Base-by-base conservation (phyloP, 2,113 vertebrate species). In the Peromyscus leucopus region DNA sequence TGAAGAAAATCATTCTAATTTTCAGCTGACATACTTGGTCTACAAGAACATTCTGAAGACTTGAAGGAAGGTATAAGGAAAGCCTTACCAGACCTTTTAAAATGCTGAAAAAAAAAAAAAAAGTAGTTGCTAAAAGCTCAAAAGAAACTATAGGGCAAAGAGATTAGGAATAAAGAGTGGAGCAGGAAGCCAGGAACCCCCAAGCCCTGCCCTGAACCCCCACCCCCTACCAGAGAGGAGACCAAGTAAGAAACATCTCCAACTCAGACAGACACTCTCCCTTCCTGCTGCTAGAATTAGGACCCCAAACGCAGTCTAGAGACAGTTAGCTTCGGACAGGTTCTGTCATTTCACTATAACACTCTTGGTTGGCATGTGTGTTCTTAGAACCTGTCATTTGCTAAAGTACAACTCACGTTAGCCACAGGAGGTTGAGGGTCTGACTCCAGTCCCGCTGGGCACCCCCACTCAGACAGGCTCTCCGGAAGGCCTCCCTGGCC, bases 401-500 rank as follows among this genome's bases (percentile, higher is more conserved):
- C 61, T 48, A 42, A 91, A 92, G 72, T 8, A 63, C 42, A 80
- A 98, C 99, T 99, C 98, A 99, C 99, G 99, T 99, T 96, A 99
- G 97, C 99, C 99, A 99, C 46, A 99, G 93, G 0, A 99, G 99
- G 98, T 99, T 99, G 96, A 99, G 98, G 36, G 99, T 98, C 98
- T 99, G 99, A 96, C 98, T 99, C 99, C 99, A 99, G 96, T 99
- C 99, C 96, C 98, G 98, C 96, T 98, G 99, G 39, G 98, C 22
- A 36, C 98, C 98, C 16, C 99, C 99, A 92, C 99, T 99, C 94
- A 99, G 97, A 98, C 99, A 99, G 22, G 99, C 99, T 98, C 99
- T 99, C 65, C 99, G 98, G 98, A 99, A 99, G 0, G 99, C 99
- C 94, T 99, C 99, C 98, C 99, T 99, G 96, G 99, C 99, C 55